Evolutionary conservation across 2,113 vertebrate genomes (phyloP).

Genomic region (Thoracochromis brauschi): DNA sequence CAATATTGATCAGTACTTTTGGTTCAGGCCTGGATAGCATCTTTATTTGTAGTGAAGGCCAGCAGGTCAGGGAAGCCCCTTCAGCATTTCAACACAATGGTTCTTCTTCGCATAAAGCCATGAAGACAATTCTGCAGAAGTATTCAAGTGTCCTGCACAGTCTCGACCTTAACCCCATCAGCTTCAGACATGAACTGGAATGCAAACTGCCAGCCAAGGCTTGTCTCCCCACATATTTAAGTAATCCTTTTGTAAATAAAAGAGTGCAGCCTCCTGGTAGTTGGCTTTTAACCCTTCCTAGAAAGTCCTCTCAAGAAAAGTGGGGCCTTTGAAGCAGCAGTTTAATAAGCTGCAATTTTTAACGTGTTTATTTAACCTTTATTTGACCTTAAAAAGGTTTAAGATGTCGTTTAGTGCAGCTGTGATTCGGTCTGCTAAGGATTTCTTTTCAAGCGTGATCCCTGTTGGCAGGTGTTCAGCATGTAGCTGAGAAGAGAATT

Average conservation of each 20-base stretch:
- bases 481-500: neutral
- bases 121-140: neutral
- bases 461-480: neutral
- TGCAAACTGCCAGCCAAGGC: neutral
- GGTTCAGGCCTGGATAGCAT: neutral
- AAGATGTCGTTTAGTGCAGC: neutral
- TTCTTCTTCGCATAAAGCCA: fast-evolving
- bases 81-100: neutral
- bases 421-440: neutral
- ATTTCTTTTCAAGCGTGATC: neutral
- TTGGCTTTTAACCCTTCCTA: neutral
- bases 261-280: neutral
- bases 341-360: neutral
- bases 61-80: neutral
- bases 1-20: neutral
- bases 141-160: neutral
- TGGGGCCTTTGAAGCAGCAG: neutral
- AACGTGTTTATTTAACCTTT: neutral
- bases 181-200: neutral
- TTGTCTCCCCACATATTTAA: neutral
- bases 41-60: neutral
- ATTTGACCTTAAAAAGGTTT: neutral
- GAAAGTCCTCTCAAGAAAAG: neutral
- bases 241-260: neutral
- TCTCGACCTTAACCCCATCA: neutral